Evolutionary conservation across 1,140 invertebrate genomes (phyloP), one percentile per base, ranked within the genome.

Genomic region (Mercenaria mercenaria): DNA sequence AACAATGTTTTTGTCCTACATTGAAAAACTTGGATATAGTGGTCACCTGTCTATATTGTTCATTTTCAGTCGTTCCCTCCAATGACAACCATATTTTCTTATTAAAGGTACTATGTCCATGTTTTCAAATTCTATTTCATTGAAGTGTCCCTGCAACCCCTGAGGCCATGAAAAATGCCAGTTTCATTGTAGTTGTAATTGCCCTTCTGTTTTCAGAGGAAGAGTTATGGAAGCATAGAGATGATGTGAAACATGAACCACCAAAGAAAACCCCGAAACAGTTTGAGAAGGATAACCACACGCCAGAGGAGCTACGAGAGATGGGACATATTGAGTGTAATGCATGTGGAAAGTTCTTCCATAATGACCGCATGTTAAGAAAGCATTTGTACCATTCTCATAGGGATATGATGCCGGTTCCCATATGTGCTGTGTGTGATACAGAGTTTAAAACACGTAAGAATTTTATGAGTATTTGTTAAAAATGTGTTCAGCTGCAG

Each of bases 191-290:
- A n/a, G n/a, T n/a, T n/a, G n/a, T n/a, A n/a, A n/a, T n/a, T n/a
- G n/a, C n/a, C n/a, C n/a, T n/a, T n/a, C 15, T 47, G 6, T 47
- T 50, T 79, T 18, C 76, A 79, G 76, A 56, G 29, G 47, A 52
- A 23, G 76, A 56, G 34, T 37, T 79, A 29, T 79, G n/a, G n/a
- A 32, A 56, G 37, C 76, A 79, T 32, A 52, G 76, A 26, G 37
- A 79, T 79, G 76, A 79, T 20, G 76, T 79, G 29, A 79, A 56
- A 37, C 76, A 79, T 79, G 47, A 79, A 79, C 76, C 76, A 0
- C 76, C 76, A 56, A 50, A 79, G 23, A 37, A 52, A 11, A 56
- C 26, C 10, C 76, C 76, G 34, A 79, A 79, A 56, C n/a, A 34
- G 47, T 37, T 37, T n/a, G 47, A 79, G 47, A 79, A 79, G 29